Evolutionary conservation across 2,113 vertebrate species (phyloP), one percentile per base, ranked within the genome.

Genomic region (Geococcyx californianus): DNA sequence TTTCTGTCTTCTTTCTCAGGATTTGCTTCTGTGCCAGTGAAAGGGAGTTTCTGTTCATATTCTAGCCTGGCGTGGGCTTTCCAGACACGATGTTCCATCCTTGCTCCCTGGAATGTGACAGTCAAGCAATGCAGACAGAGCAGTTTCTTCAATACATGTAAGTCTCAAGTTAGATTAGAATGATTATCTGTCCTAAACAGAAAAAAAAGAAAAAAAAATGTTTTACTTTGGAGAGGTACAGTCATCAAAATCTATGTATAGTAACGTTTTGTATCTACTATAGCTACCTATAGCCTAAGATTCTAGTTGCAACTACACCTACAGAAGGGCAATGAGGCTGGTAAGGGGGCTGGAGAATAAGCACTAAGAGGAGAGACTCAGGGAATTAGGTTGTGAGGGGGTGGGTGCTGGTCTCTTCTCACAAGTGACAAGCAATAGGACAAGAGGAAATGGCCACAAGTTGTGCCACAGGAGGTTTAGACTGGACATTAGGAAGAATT

Each of bases 141-240:
- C 94, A 98, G 97, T 24, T 98, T 98, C 97, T 98, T 98, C 95
- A 97, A 97, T 24, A 94, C n/a, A 0, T 64, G 98, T 98, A 94
- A 98, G 98, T 96, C 40, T 84, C 0, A 4, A 52, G 18, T 10
- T 85, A 47, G 23, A 31, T 58, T 29, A 19, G 73, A 68, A 11
- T 56, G 40, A 11, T 17, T 36, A 10, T 25, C 38, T 91, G 20
- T 38, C 14, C 7, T 38, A 64, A 49, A 8, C 11, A 51, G 60
- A 70, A 72, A 33, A 62, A 52, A 45, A 25, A 16, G 70, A 70
- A 11, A 36, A 36, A 58, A n/a, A 11, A 47, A n/a, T n/a, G n/a
- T 8, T 12, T 31, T 82, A 31, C 29, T 55, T 49, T 64, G 40
- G 28, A 34, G 68, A 63, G 36, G 7, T 5, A 9, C 2, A 13